A percentile compares a stretch with the other conserved stretches of the same genome.
phyloP scores from a whole-genome alignment of 2,113 vertebrate genomes.

The Pelmatolapia mariae region DNA sequence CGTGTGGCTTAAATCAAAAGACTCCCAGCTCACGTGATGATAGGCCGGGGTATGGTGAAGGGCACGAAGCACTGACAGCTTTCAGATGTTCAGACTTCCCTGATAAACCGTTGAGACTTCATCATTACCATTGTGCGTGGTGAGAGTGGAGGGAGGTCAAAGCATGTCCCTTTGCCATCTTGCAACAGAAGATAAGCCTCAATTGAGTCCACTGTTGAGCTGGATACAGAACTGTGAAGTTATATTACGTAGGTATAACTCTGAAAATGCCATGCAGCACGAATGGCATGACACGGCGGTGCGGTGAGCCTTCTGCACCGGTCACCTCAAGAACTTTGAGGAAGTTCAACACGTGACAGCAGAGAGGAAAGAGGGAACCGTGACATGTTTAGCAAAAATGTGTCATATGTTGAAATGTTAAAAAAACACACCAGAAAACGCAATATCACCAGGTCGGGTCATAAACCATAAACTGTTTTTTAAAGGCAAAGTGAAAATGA shows the following conservation, averaged over 20 bases:
- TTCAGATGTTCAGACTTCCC: conserved; percentile 28
- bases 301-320: background rate
- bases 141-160: background rate
- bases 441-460: background rate
- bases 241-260: background rate
- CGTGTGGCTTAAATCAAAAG: conserved; percentile 28
- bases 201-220: background rate
- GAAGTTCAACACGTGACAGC: conserved; percentile 45
- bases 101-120: conserved; percentile 11
- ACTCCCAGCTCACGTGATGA: conserved; percentile 7
- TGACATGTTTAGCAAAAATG: background rate
- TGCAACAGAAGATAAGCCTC: conserved; percentile 31
- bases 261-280: background rate
- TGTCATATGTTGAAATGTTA: background rate
- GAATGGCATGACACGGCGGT: background rate
- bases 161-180: conserved; percentile 3
- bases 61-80: background rate
- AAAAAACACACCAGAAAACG: background rate
- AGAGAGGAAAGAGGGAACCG: conserved; percentile 19
- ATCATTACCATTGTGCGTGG: conserved; percentile 24
- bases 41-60: background rate
- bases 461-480: background rate
- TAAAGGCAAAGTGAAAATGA: background rate
- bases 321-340: conserved; percentile 14
- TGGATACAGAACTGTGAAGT: background rate